phyloP scores from a whole-genome alignment of 2,888 invertebrate genomes.

The Dysmachus trigonus region DNA sequence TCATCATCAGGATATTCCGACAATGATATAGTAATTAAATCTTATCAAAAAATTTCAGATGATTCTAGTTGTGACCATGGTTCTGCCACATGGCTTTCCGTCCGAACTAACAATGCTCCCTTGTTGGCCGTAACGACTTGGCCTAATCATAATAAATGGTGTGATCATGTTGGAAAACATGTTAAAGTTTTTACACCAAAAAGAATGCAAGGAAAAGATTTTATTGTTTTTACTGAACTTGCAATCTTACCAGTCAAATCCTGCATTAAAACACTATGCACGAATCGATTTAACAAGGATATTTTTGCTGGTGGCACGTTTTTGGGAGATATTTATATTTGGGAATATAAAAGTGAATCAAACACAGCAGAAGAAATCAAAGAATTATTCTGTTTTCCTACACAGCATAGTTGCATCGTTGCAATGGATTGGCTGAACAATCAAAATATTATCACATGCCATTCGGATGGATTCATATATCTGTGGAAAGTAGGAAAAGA shows the following conservation, averaged over 20 bases:
- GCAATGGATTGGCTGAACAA: slow-evolving; percentile 60
- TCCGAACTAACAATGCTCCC: slow-evolving; percentile 61
- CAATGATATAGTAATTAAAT: slow-evolving; percentile 52
- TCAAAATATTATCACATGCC: slow-evolving; percentile 57
- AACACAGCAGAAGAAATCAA: slow-evolving; percentile 53
- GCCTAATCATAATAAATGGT: slow-evolving; percentile 61
- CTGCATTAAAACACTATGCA: slow-evolving; percentile 57
- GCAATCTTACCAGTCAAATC: slow-evolving; percentile 58
- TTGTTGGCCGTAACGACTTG: slow-evolving; percentile 57
- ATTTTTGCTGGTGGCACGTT: slow-evolving; percentile 61
- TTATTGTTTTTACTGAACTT: slow-evolving; percentile 57
- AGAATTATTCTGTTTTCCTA: slow-evolving; percentile 56
- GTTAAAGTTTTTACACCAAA: slow-evolving; percentile 58
- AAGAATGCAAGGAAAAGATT: slow-evolving; percentile 55
- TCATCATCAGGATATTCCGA: background rate
- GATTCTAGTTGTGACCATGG: slow-evolving; percentile 53
- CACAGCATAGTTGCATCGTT: slow-evolving; percentile 58
- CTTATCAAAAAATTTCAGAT: slow-evolving; percentile 58
- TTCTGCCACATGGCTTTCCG: slow-evolving; percentile 60
- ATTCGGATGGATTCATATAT: slow-evolving; percentile 58
- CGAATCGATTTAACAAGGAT: slow-evolving; percentile 60
- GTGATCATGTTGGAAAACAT: slow-evolving; percentile 60
- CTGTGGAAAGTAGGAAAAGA: slow-evolving; percentile 57
- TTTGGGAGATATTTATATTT: slow-evolving; percentile 61
- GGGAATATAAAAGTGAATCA: slow-evolving; percentile 55